Evolutionary conservation across 1,140 invertebrate genomes (phyloP).

Genomic region (Adelges cooleyi): DNA sequence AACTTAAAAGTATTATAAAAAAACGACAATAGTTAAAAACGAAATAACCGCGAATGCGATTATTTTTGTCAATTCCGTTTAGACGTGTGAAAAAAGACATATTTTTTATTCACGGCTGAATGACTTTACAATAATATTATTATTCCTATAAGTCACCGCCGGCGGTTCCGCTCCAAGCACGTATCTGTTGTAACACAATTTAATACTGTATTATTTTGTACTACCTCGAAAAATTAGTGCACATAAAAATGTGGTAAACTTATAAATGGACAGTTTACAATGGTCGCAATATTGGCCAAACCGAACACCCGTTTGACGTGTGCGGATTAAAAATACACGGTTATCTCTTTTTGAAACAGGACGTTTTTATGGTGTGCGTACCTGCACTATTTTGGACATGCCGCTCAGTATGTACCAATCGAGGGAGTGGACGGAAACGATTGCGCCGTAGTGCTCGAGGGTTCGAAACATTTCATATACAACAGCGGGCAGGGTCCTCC

Average conservation of each 20-base stretch:
- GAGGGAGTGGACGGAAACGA: conserved; percentile 10
- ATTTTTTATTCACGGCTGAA: conserved; percentile 7
- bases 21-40: neutral
- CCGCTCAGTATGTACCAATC: neutral
- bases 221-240: too few species aligned
- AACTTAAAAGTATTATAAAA: conserved; percentile 10
- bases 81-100: neutral
- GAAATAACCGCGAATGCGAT: neutral
- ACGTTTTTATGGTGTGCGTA: neutral
- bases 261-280: too few species aligned
- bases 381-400: neutral
- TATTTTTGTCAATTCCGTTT: conserved; percentile 6
- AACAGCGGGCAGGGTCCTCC: conserved; percentile 8
- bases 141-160: neutral
- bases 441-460: conserved; percentile 1
- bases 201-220: too few species aligned
- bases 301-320: too few species aligned
- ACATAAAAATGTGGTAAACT: too few species aligned
- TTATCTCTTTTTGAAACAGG: too few species aligned
- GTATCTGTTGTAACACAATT: neutral
- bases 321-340: too few species aligned
- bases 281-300: too few species aligned
- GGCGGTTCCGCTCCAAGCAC: neutral
- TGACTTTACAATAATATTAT: neutral
- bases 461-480: conserved; percentile 22